A percentile compares a stretch with the other conserved stretches of the same genome.
Conservation (phyloP, 2,113 vertebrate species). For the Rhadina sibilatrix region DNA sequence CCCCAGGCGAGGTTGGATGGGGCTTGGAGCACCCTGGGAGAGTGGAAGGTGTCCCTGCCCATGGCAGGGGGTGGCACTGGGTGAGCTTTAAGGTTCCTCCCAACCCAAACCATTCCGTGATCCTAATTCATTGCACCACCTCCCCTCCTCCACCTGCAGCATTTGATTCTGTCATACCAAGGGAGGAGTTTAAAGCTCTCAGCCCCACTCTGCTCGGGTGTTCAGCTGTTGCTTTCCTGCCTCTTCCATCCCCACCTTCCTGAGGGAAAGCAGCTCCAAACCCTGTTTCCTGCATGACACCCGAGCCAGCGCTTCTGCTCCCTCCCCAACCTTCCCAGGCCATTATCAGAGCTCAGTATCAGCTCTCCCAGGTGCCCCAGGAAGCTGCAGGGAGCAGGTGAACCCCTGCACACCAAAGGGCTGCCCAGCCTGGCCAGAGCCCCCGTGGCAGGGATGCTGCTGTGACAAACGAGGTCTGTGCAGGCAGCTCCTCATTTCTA, state of each 20-base stretch:
- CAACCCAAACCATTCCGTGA: neutral
- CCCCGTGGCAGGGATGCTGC: neutral
- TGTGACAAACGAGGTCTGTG: slow-evolving; percentile 5
- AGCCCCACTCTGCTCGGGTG: neutral
- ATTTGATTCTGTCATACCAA: neutral
- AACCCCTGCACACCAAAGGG: neutral
- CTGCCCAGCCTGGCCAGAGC: neutral
- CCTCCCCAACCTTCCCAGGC: neutral
- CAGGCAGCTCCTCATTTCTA: slow-evolving; percentile 58
- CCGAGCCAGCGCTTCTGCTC: neutral
- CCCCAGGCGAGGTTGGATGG: neutral
- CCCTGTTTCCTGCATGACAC: neutral
- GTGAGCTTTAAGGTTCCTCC: neutral
- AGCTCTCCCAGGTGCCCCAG: neutral
- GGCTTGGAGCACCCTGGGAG: neutral
- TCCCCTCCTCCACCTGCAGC: neutral
- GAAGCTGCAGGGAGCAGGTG: neutral
- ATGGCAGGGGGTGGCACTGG: neutral
- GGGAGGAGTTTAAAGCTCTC: neutral
- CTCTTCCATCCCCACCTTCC: neutral
- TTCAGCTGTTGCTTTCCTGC: neutral
- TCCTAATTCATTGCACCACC: too few relatives aligned
- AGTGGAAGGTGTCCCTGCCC: neutral
- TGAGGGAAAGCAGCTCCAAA: neutral
- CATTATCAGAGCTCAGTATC: neutral